Evolutionary conservation across 2,113 vertebrate genomes (phyloP), one percentile per base, ranked within the genome.

Genomic region (Rhinolophus sinicus): DNA sequence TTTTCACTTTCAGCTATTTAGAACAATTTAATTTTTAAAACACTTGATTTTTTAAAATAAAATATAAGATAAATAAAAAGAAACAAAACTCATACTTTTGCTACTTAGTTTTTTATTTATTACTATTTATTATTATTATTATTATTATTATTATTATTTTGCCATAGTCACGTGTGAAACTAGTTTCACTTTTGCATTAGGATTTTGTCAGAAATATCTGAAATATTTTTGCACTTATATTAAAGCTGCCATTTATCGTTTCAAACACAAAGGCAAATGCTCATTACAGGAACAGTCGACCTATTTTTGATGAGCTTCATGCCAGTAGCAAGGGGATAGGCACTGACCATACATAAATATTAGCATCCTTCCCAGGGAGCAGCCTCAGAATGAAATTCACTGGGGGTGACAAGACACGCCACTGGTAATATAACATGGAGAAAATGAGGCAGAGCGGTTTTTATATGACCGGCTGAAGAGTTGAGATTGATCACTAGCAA

Each of bases 301-400:
- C 80, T 96, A 84, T 96, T 97, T 92, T 95, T 97, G 84, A 92
- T 92, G 76, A 92, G 54, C 54, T 90, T 97, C 50, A 1, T 90
- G 54, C 83, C 62, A 81, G 83, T 9, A 93, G 76, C 87, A 52
- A 77, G 5, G 0, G 33, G 80, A 52, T 38, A 12, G 54, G 44
- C 90, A 21, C 28, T 64, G 92, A 65, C 75, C 33, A 52, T 21
- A 33, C 21, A 40, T 94, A 90, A 93, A 94, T 92, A 93, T 84
- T 89, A 87, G 88, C 93, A 77, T 76, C 70, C 76, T 54, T 84
- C 78, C 18, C 24, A 47, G 50, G 24, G 35, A 60, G 62, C 40
- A 89, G 40, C 21, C 19, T 82, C 22, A 52, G 64, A 90, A 76
- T 33, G 14, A 75, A 94, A 90, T 75, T 88, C 44, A 69, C 56